Base-by-base conservation (phyloP, 2,888 invertebrate species). In the Patella caerulea region DNA sequence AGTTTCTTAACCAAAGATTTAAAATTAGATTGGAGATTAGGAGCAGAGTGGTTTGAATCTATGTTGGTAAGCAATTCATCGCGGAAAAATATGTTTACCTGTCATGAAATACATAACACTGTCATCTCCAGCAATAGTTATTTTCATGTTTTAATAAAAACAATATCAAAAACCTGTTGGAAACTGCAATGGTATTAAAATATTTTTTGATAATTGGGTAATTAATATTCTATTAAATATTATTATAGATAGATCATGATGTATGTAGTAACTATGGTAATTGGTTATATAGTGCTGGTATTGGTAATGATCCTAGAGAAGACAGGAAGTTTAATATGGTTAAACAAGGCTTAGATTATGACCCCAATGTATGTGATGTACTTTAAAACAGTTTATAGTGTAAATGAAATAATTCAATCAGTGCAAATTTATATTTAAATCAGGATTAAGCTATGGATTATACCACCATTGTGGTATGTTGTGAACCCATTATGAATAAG, bases 211-310 rank as follows among this genome's bases (percentile, higher is more conserved):
- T 34, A 15, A 34, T 71, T 45, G 7, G 0, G 45, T 45, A 45
- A 45, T 7, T 9, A 45, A 45, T 9, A 45, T 7, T 45, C 9
- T 45, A 45, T 34, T 34, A 4, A 34, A 34, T 34, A 34, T 77
- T 45, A 17, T 75, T 79, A 15, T 78, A 89, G 87, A 81, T 89
- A 72, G 92, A 92, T 81, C 89, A 90, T 84, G 92, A 92, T 85
- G 90, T 91, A 7, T 90, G 90, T 79, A 90, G 90, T 83, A 92
- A 92, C 87, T 91, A 91, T 86, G 91, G 91, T 70, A 91, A 91
- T 86, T 92, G 92, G 92, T 87, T 91, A 75, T 92, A 91, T 81
- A 88, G 88, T 83, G 91, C 91, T 74, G 91, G 91, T 5, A 88
- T 91, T 74, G 92, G 92, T 0, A 90, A 90, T 84, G 91, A 92